Evolutionary conservation across 2,113 vertebrate species (phyloP), one percentile per base, ranked within the genome.

Genomic region (Periophthalmodon schlosseri): DNA sequence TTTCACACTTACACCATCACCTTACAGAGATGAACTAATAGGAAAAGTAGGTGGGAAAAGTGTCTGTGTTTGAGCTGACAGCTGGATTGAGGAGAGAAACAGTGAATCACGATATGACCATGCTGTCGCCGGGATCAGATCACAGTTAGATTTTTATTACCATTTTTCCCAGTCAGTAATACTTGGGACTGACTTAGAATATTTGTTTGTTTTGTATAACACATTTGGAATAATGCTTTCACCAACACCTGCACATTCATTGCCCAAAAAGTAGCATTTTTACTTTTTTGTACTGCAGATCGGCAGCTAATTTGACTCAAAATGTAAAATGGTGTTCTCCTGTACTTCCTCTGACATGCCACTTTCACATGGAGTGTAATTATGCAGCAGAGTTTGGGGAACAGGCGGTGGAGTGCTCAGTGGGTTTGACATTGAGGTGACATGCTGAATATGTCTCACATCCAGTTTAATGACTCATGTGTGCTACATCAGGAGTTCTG

Each of bases 381-480:
- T 65, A 65, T 68, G 23, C 39, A 68, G 66, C 20, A 47, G 20
- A 67, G 18, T 28, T 68, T 68, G 46, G 46, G 44, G 21, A 46
- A 49, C 23, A 44, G 46, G 24, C 46, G 47, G 13, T 68, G 64
- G 36, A 44, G 39, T 16, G n/a, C 66, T 49, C 11, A 23, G 39
- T 68, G 39, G 9, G 39, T 47, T 46, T 49, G 66, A 49, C 44
- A 68, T 49, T 47, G 21, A 47, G 21, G 39, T 47, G 66, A 68
- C 36, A 68, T 49, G 14, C 66, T 68, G 46, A 68, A 68, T 68
- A 24, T 21, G 12, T 44, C 66, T 23, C 66, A 49, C 66, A 68
- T 24, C 44, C 39, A 14, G 66, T 46, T 23, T 49, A 68, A 68
- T 68, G 66, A 68, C 66, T 68, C 66, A 68, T 49, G 39, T 10